These are phyloP conservation scores for Clarias macrocephalus DNA, from an alignment of 2,113 vertebrate genomes.

Conservation along the genomic window DNA sequence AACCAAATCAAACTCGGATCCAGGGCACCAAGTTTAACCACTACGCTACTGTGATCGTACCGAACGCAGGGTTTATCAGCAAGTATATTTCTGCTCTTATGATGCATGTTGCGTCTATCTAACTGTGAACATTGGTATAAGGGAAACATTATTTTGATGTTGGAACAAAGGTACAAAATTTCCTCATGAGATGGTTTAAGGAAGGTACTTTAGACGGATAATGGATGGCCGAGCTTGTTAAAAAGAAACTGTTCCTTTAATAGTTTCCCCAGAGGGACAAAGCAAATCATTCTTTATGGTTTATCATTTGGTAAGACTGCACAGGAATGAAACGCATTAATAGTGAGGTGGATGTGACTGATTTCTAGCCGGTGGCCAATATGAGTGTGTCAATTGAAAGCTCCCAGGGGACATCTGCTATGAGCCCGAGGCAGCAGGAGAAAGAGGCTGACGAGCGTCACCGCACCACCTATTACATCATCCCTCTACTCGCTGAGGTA, in stretches of 20 bases:
- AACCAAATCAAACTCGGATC: too few relatives aligned
- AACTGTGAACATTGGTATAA: not conserved
- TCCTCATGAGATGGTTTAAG: not conserved
- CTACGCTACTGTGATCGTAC: too few relatives aligned
- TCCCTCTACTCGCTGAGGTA: constrained; percentile 44
- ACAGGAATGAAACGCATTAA: not conserved
- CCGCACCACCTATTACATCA: constrained; percentile 48
- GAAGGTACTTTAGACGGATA: not conserved
- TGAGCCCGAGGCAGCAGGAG: constrained; percentile 54
- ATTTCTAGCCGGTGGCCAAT: constrained; percentile 46
- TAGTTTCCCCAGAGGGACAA: not conserved
- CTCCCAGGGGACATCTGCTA: constrained; percentile 61
- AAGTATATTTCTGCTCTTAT: too few relatives aligned
- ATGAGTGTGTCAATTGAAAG: constrained; percentile 29
- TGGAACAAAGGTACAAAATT: not conserved
- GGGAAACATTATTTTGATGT: not conserved
- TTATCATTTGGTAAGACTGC: not conserved
- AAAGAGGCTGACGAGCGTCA: constrained; percentile 46
- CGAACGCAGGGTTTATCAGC: too few relatives aligned
- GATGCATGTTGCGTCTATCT: not conserved
- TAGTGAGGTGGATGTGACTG: constrained; percentile 9
- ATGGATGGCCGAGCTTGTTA: not conserved
- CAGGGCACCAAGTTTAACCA: too few relatives aligned
- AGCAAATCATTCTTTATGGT: not conserved
- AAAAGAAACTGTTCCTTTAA: not conserved